Evolutionary conservation across 35 echinoderm and acorn worm genomes (phyloP).

Genomic region (Hemicentrotus pulcherrimus): DNA sequence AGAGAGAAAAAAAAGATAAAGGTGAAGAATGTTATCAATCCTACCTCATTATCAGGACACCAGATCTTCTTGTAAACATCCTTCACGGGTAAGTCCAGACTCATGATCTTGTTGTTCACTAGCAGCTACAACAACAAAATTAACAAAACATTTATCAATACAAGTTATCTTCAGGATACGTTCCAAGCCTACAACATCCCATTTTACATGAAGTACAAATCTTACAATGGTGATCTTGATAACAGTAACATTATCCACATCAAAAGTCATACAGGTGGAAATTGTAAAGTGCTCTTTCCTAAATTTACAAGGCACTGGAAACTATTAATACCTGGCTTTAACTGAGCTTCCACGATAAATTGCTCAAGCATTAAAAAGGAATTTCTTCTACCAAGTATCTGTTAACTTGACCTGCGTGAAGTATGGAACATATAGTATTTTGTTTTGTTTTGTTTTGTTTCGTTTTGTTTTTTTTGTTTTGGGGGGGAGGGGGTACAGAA

Average conservation of each 20-base stretch:
- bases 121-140: conserved; percentile 65
- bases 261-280: too few relatives aligned
- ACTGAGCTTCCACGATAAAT: too few relatives aligned
- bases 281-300: too few relatives aligned
- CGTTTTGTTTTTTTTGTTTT: too few relatives aligned
- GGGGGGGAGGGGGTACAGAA: too few relatives aligned
- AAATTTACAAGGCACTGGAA: too few relatives aligned
- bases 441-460: too few relatives aligned
- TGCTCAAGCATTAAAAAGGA: too few relatives aligned
- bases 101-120: conserved; percentile 98
- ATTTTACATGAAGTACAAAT: neutral
- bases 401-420: too few relatives aligned
- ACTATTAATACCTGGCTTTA: too few relatives aligned
- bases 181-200: neutral
- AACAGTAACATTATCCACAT: neutral
- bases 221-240: neutral
- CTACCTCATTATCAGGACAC: conserved; percentile 99
- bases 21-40: neutral
- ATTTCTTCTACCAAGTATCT: too few relatives aligned
- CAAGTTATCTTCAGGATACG: neutral
- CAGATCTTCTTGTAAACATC: conserved; percentile 99
- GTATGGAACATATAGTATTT: too few relatives aligned
- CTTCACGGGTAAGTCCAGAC: conserved; percentile 93
- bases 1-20: neutral
- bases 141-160: neutral